A percentile compares a stretch with the other conserved stretches of the same genome.
phyloP scores from a whole-genome alignment of 2,113 vertebrate genomes.

The Oceanites oceanicus region DNA sequence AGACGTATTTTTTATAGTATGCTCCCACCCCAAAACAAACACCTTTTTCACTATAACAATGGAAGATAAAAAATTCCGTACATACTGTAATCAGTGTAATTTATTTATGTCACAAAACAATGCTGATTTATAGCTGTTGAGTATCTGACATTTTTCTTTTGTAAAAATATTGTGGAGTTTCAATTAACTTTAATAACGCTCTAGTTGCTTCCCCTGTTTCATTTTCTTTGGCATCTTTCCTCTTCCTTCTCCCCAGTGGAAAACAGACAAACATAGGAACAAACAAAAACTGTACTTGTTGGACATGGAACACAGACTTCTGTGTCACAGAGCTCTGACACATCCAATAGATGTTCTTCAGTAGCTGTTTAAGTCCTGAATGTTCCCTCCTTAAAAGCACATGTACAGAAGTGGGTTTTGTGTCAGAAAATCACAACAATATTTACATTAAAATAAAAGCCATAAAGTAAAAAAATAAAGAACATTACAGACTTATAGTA shows the following conservation, averaged over 20 bases:
- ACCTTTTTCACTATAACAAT: not conserved
- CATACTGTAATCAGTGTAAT: not conserved
- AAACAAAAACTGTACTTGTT: not conserved
- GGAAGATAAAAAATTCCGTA: not conserved
- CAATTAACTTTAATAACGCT: not conserved
- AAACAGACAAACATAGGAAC: not conserved
- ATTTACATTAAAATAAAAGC: not conserved
- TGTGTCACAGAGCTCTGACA: not conserved
- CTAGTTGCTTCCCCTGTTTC: not conserved
- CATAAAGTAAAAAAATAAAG: not conserved
- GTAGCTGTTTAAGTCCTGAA: not conserved
- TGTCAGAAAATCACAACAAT: not conserved
- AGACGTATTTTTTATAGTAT: not conserved
- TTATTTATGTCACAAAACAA: not conserved
- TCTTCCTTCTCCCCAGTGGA: not conserved
- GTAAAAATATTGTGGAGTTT: not conserved
- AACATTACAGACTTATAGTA: not conserved
- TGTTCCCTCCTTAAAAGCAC: not conserved
- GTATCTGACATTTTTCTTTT: not conserved
- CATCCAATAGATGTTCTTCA: not conserved
- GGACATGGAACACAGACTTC: not conserved
- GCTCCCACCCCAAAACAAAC: fast-evolving
- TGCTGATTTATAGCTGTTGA: not conserved
- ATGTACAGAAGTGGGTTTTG: not conserved
- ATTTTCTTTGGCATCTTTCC: not conserved